Evolutionary conservation across 2,888 invertebrate species (phyloP).

Genomic region (Drosophila stalkeri): DNA sequence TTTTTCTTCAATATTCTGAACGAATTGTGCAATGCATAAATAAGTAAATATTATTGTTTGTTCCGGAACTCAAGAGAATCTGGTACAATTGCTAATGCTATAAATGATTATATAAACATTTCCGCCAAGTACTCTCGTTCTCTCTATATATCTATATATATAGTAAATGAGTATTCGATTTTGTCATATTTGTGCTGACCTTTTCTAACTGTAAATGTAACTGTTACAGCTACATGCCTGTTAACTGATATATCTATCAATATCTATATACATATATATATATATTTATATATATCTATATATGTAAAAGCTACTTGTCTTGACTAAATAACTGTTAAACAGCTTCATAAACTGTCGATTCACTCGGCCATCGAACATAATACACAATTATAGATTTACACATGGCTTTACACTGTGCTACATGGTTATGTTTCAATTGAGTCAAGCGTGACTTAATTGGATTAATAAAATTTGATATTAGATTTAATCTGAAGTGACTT

Average conservation of each 20-base stretch:
- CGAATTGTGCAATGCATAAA: background rate
- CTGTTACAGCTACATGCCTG: constrained; percentile 14
- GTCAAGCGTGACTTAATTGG: background rate
- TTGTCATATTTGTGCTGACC: constrained; percentile 28
- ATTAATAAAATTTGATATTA: background rate
- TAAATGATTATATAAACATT: constrained; percentile 5
- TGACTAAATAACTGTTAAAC: constrained; percentile 31
- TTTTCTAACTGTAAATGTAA: constrained; percentile 28
- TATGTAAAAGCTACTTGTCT: constrained; percentile 20
- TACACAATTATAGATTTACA: constrained; percentile 15
- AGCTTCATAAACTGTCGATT: constrained; percentile 22
- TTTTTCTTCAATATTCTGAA: constrained; percentile 4
- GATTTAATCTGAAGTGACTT: no score
- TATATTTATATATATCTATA: background rate
- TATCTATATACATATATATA: background rate
- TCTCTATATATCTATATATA: background rate
- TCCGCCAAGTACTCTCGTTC: constrained; percentile 6
- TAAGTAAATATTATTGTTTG: constrained; percentile 5
- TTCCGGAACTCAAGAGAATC: background rate
- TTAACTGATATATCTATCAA: constrained; percentile 4
- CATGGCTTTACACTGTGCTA: constrained; percentile 11
- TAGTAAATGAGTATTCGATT: background rate
- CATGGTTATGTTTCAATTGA: background rate
- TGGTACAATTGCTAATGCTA: background rate
- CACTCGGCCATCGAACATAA: constrained; percentile 15